Evolutionary conservation across 2,797 vertebrate species (phyloP), one percentile per base, ranked within the genome.

Genomic region (Tadarida brasiliensis): DNA sequence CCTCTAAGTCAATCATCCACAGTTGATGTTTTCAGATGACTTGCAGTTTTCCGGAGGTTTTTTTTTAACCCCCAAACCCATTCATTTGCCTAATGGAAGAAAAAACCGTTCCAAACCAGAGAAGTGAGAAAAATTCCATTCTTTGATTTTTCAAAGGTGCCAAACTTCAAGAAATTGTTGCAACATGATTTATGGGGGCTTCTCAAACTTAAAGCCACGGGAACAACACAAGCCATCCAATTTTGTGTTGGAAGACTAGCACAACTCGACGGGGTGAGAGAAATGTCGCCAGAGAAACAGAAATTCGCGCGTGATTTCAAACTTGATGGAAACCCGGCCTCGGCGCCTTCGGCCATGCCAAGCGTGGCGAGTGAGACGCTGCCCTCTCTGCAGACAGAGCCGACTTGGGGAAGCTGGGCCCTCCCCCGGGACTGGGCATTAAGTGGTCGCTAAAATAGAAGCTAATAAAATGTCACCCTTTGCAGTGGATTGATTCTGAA

Each of bases 121-220:
- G 14, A 96, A 83, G 24, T 51, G 7, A 76, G 65, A 90, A 54
- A 54, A 90, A 71, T 33, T 77, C 28, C 24, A 61, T 15, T 74
- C 44, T 49, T 94, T 80, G 61, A 70, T 87, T 95, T 83, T 85
- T 84, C 30, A 81, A 78, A 88, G 15, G 63, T 85, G 44, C 35
- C 51, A 86, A 86, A 94, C 17, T 84, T 87, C 24, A 76, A 86
- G 78, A 91, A 94, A 96, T 95, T 68, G 94, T 90, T 97, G 90
- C 92, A 95, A 12, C 16, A 67, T 84, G 57, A 92, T 91, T 95
- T 71, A 67, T 81, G 14, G 63, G 44, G 71, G 14, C 39, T 83
- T 92, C 80, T 87, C 65, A 93, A 95, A 92, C 88, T 57, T 44
- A 94, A 61, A 68, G 59, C 33, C 24, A 3, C 7, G 5, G 80